Percentiles rank a stretch among this genome's conserved stretches.
Conservation (phyloP, 2,797 vertebrate genomes). For the Alcedo atthis region DNA sequence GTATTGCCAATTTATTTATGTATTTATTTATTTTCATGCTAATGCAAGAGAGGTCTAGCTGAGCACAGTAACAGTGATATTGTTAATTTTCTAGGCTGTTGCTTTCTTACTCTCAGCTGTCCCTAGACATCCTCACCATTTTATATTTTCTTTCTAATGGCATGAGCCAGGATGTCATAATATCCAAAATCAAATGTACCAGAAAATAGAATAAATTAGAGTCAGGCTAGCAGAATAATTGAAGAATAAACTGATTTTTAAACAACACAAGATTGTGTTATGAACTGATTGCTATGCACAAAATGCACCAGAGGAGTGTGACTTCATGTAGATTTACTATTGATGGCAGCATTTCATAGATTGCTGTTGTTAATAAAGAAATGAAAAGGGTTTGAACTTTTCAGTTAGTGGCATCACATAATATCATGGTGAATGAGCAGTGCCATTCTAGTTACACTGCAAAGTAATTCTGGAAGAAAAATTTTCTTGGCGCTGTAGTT, state of each 20-base stretch:
- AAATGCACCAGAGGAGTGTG: conserved; percentile 28
- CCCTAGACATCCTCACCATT: conserved; percentile 31
- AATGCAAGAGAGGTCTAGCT: background rate
- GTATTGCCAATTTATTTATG: conserved; percentile 5
- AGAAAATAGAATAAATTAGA: conserved; percentile 75
- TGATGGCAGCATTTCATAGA: conserved; percentile 43
- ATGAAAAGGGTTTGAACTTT: background rate
- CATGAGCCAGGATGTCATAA: conserved; percentile 56
- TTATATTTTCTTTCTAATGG: conserved; percentile 65
- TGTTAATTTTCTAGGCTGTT: conserved; percentile 70
- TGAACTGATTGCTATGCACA: conserved; percentile 60
- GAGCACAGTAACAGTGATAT: conserved; percentile 9
- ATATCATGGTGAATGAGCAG: background rate
- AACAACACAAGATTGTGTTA: conserved; percentile 36
- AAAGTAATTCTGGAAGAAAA: conserved; percentile 11
- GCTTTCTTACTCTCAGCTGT: conserved; percentile 31
- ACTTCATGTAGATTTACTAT: conserved; percentile 55
- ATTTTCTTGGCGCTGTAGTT: background rate
- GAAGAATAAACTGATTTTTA: conserved; percentile 74
- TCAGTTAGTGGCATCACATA: background rate
- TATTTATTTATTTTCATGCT: background rate
- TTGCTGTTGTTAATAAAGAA: conserved; percentile 55
- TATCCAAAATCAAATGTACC: conserved; percentile 73
- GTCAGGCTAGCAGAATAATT: conserved; percentile 54
- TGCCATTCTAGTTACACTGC: background rate